Evolutionary conservation across 1,140 invertebrate species (phyloP), one percentile per base, ranked within the genome.

Genomic region (Apis dorsata): DNA sequence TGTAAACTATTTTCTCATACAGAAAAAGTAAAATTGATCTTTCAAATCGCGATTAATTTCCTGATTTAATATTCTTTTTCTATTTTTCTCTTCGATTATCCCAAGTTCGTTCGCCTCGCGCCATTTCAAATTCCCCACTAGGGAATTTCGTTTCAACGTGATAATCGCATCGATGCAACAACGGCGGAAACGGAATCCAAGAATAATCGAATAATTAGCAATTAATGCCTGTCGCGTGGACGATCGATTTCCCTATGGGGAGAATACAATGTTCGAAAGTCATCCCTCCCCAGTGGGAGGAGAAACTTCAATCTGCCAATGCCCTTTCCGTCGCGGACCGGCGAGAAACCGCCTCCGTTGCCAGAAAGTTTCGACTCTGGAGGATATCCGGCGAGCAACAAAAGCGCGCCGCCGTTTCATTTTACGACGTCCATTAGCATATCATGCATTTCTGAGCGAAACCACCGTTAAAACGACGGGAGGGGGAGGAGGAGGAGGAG

Each of bases 341-440:
- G 51, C 49, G 60, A 5, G 66, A 59, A 79, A 79, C 55, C 34
- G 21, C 34, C 9, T 21, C 60, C 19, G 60, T 65, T 77, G 77
- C 77, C 77, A 79, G 77, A 70, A 79, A 79, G 28, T 70, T 79
- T 79, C 76, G 11, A 78, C 65, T 59, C 28, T 1, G 17, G 34
- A 79, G 77, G 66, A 59, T 78, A 69, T 69, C 19, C 77, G 12
- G 17, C 17, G 65, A 59, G 77, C n/a, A 79, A 79, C 77, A 79
- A 79, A 79, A 69, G 77, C 53, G 10, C 17, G 62, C 51, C 28
- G 63, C 34, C 77, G n/a, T 70, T 78, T 51, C 77, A n/a, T 66
- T 79, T 59, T 68, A 68, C 76, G 76, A 21, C 76, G 19, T 49
- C 51, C 65, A 79, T 79, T 70, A 79, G 65, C 34, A 70, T 70